A percentile compares a stretch with the other conserved stretches of the same genome.
Conservation (phyloP, 2,797 vertebrate genomes). For the Rhabdomys pumilio region DNA sequence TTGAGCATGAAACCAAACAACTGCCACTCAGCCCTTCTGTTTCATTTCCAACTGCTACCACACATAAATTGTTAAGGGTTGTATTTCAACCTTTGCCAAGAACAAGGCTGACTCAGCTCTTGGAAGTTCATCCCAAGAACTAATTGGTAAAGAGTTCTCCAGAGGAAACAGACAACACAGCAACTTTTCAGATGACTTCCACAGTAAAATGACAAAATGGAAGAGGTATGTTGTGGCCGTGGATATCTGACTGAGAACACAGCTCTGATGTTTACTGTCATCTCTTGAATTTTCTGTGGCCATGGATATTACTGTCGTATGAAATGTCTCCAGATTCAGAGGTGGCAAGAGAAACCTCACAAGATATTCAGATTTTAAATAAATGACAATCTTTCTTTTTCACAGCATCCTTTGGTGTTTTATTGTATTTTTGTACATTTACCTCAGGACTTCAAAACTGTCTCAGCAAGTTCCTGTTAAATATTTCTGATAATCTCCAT, state of each 20-base stretch:
- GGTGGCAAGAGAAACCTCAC: not conserved
- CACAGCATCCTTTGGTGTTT: not conserved
- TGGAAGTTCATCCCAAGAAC: conserved; percentile 31
- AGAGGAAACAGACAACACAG: not conserved
- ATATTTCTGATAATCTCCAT: conserved; percentile 1
- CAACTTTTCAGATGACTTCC: conserved; percentile 37
- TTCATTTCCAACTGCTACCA: not conserved
- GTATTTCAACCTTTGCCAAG: conserved; percentile 32
- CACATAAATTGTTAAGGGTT: not conserved
- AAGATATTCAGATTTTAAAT: not conserved
- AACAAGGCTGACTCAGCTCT: conserved; percentile 45
- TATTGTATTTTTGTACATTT: not conserved
- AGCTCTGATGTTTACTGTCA: not conserved
- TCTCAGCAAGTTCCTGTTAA: not conserved
- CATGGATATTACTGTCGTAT: not conserved
- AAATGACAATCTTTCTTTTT: not conserved
- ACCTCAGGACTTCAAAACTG: not conserved
- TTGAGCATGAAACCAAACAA: not conserved
- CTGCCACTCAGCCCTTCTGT: not conserved
- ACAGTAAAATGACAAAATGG: not conserved
- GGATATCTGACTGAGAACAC: not conserved
- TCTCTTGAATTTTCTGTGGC: not conserved
- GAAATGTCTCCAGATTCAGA: not conserved
- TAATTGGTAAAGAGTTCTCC: conserved; percentile 13
- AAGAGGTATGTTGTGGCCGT: not conserved